Evolutionary conservation across 2,797 vertebrate genomes (phyloP), one percentile per base, ranked within the genome.

Genomic region (Serranus cabrilla): DNA sequence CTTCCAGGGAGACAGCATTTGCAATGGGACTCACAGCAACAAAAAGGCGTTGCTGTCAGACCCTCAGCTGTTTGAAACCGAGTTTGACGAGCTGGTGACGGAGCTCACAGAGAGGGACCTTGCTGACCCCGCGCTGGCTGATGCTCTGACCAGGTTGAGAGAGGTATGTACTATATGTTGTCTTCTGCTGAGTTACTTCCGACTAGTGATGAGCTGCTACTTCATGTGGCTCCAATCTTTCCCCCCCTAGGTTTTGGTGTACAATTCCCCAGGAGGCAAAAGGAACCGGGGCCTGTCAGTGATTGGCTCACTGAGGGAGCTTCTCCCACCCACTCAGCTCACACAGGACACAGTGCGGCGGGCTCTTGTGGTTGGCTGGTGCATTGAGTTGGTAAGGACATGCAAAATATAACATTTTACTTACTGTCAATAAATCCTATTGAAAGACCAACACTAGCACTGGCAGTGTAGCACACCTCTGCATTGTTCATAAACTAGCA

Each of bases 351-450:
- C 85, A 2, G 84, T 97, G 2, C 94, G 91, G 37, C 59, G 90
- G 5, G 97, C 96, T 9, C 88, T 98, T 71, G 74, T 96, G 2
- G 95, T 99, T 5, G 97, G 97, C 70, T 99, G 98, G 97, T 99
- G 98, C 88, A 95, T 98, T 62, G 98, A 99, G 82, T 83, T 99
- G 96, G 98, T 99, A 79, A 95, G 94, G 18, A 23, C 42, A 20
- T 50, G 42, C n/a, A n/a, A n/a, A n/a, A 51, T 16, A 7, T 20
- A 10, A 3, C 11, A 11, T 47, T 13, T 42, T 39, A 47, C 2
- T 40, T 23, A 16, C 3, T 56, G 11, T 25, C n/a, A 54, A 23
- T 5, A 39, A n/a, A 54, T 34, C 17, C 18, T 3, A 25, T 43
- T 20, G 34, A 61, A 17, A 25, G 0, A 17, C n/a, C 6, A 16